A percentile compares a stretch with the other conserved stretches of the same genome.
These are phyloP conservation scores for Prinia subflava DNA, from an alignment of 2,113 vertebrate genomes.

Conservation along the genomic window DNA sequence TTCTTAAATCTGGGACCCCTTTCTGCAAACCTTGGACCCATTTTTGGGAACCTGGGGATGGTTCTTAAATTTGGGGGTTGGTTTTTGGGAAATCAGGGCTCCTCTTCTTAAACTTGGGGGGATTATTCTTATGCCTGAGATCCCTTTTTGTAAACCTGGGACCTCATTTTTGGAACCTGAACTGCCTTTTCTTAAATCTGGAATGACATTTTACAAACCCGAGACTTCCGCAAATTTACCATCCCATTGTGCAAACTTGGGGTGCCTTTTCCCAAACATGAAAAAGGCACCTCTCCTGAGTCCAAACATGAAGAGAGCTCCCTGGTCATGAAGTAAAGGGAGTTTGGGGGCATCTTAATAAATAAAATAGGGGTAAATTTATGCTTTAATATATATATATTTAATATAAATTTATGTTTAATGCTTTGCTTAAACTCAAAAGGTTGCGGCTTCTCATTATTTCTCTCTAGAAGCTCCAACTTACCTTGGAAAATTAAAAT, in stretches of 20 bases:
- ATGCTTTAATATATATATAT: no score
- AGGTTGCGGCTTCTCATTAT: rapidly evolving
- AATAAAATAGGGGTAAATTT: not conserved
- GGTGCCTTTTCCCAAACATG: rapidly evolving
- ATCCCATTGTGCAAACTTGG: rapidly evolving
- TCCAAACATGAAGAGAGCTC: not conserved
- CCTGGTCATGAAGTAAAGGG: not conserved
- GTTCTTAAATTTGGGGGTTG: not conserved
- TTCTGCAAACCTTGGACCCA: no score
- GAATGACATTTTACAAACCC: not conserved
- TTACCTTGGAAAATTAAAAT: not conserved
- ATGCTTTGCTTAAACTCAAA: not conserved
- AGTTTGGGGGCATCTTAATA: not conserved
- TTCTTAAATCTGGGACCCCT: not conserved
- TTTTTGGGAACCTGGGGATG: not conserved
- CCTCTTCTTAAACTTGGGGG: no score
- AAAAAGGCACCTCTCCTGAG: no score
- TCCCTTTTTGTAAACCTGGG: not conserved
- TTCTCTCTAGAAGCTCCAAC: not conserved
- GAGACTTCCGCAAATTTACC: not conserved
- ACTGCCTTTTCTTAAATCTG: not conserved
- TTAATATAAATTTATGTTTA: not conserved
- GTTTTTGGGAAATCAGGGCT: not conserved
- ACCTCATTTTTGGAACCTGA: not conserved
- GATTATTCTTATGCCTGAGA: not conserved